These are phyloP conservation scores for Ctenosaura bakeri DNA, from an alignment of 2,797 vertebrate genomes.

Conservation along the genomic window DNA sequence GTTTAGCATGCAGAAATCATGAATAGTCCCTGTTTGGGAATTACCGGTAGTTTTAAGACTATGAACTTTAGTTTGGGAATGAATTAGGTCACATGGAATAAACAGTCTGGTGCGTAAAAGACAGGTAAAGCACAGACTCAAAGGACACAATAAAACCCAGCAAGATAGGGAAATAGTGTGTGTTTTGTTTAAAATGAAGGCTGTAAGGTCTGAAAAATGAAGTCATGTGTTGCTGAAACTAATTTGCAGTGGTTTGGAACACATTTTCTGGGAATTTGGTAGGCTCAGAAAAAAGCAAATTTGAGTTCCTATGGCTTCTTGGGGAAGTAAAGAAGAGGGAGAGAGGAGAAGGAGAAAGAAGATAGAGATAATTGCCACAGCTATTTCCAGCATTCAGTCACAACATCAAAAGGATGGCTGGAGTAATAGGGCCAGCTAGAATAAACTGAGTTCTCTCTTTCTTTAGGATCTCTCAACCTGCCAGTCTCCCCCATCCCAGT, in stretches of 20 bases:
- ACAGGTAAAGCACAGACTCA: background rate
- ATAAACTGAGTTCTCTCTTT: background rate
- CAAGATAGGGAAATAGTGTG: background rate
- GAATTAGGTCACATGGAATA: background rate
- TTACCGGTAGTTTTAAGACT: background rate
- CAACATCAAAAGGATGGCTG: background rate
- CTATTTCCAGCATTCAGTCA: background rate
- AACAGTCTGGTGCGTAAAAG: background rate
- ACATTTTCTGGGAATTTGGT: background rate
- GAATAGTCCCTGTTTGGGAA: background rate
- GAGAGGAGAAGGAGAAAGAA: background rate
- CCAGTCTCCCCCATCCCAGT: too few relatives aligned
- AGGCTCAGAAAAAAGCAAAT: background rate
- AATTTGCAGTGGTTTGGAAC: background rate
- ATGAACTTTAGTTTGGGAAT: background rate
- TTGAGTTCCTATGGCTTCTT: background rate
- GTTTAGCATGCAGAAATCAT: background rate
- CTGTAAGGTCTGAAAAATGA: background rate
- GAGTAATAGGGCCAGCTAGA: background rate
- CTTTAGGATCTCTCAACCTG: too few relatives aligned
- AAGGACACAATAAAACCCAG: background rate
- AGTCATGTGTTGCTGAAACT: background rate
- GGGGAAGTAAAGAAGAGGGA: background rate
- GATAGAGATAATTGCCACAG: background rate
- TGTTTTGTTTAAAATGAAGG: background rate